Evolutionary conservation across 2,888 invertebrate species (phyloP), one percentile per base, ranked within the genome.

Genomic region (Nymphalis urticae): DNA sequence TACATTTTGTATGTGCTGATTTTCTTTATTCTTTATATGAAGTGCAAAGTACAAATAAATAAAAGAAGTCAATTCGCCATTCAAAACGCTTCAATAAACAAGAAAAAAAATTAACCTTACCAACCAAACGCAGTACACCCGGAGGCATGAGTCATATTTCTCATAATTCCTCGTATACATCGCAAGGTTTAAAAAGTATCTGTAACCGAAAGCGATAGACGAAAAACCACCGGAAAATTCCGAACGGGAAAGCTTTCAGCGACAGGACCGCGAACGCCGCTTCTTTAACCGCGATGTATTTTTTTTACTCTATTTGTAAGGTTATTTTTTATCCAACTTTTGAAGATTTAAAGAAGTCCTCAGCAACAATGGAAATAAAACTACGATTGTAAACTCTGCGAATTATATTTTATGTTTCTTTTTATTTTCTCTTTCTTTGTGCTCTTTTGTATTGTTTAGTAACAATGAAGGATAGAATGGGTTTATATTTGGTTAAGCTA

Each of bases 261-360:
- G 21, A 21, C 58, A 48, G 36, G 21, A 36, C 36, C 64, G 19
- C 32, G 48, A 64, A 17, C 53, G 17, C 32, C 56, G 27, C 56
- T 64, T n/a, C 24, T n/a, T 48, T 58, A n/a, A 64, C 54, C 59
- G 50, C 59, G 58, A 36, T 65, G 59, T 64, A 48, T 59, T 13
- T 51, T 64, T 60, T 64, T 68, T 61, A 53, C 53, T 64, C 59
- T 19, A 60, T 68, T 64, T 36, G 36, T 17, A 60, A 64, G 48
- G 64, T 47, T 48, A 60, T 54, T 62, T 62, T 64, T 32, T 42
- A 21, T 24, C 21, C 42, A 62, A 65, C 62, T 69, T 65, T 62
- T 56, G 10, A 56, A 69, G 65, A 69, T 65, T 65, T 58, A 65
- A 56, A 61, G 27, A 13, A 36, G 19, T 17, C 21, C 48, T 56